Evolutionary conservation across 2,113 vertebrate genomes (phyloP).

Genomic region (Rhinolophus ferrumequinum): DNA sequence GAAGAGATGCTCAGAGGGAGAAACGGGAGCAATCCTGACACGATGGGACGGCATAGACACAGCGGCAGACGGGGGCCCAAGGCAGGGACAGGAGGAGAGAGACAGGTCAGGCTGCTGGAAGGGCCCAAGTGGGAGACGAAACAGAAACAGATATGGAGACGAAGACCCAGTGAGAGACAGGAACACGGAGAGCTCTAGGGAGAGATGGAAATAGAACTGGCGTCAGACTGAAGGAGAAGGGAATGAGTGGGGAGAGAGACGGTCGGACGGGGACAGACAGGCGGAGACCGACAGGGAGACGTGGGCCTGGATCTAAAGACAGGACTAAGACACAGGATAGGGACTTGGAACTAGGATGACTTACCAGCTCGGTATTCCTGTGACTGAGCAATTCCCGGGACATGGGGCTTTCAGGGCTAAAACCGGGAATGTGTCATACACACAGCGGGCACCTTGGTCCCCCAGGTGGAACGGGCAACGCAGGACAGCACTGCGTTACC

Average conservation of each 20-base stretch:
- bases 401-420: not conserved
- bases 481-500: rapidly evolving
- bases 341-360: not conserved
- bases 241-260: not conserved
- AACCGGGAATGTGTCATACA: rapidly evolving
- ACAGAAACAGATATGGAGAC: not conserved
- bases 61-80: not conserved
- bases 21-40: rapidly evolving
- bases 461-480: rapidly evolving
- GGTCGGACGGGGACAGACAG: not conserved
- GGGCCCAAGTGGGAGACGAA: not conserved
- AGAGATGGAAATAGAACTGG: rapidly evolving
- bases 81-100: not conserved
- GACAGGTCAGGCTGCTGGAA: not conserved
- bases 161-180: not conserved
- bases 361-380: rapidly evolving
- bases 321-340: not conserved
- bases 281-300: not conserved
- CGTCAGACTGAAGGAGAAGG: not conserved
- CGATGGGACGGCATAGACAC: rapidly evolving
- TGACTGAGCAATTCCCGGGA: not conserved
- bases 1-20: not conserved
- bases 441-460: rapidly evolving
- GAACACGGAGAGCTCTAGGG: not conserved
- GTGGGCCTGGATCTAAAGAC: not conserved